Conservation (phyloP, 2,888 invertebrate genomes). For the Galerucella pusilla region DNA sequence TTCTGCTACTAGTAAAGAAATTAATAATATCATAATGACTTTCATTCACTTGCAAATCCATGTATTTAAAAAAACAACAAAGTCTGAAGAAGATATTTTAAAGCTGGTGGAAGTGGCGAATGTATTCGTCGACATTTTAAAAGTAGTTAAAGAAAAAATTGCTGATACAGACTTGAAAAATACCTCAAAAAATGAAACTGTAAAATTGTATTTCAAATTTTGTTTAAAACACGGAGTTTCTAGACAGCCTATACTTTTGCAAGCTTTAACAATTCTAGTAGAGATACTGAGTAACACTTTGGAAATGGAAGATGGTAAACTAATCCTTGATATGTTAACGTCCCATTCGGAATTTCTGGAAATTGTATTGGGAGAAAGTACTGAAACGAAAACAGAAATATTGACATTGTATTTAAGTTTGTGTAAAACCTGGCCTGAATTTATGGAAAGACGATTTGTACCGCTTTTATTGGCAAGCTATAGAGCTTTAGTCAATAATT, state of each 20-base stretch:
- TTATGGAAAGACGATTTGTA: constrained; percentile 77
- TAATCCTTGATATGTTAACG: constrained; percentile 78
- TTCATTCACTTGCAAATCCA: constrained; percentile 68
- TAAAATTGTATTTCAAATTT: constrained; percentile 73
- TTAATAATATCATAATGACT: constrained; percentile 69
- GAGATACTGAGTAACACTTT: constrained; percentile 67
- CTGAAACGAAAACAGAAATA: constrained; percentile 63
- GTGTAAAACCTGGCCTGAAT: constrained; percentile 71
- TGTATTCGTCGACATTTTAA: constrained; percentile 48
- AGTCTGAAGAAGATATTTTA: constrained; percentile 40
- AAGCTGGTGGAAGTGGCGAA: constrained; percentile 49
- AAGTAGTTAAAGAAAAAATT: constrained; percentile 38
- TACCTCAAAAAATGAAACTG: constrained; percentile 64
- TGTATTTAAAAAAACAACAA: constrained; percentile 65
- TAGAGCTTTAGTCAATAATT: constrained; percentile 74
- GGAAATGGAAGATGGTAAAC: constrained; percentile 66
- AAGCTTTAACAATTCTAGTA: constrained; percentile 69
- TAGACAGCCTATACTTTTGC: constrained; percentile 53
- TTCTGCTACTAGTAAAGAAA: constrained; percentile 62
- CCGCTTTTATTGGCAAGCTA: constrained; percentile 84
- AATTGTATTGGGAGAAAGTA: constrained; percentile 72
- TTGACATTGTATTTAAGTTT: constrained; percentile 74
- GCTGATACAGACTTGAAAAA: constrained; percentile 38
- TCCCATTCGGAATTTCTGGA: constrained; percentile 83
- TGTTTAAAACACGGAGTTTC: constrained; percentile 74